Evolutionary conservation across 2,888 invertebrate genomes (phyloP), one percentile per base, ranked within the genome.

Genomic region (Osedax frankpressi): DNA sequence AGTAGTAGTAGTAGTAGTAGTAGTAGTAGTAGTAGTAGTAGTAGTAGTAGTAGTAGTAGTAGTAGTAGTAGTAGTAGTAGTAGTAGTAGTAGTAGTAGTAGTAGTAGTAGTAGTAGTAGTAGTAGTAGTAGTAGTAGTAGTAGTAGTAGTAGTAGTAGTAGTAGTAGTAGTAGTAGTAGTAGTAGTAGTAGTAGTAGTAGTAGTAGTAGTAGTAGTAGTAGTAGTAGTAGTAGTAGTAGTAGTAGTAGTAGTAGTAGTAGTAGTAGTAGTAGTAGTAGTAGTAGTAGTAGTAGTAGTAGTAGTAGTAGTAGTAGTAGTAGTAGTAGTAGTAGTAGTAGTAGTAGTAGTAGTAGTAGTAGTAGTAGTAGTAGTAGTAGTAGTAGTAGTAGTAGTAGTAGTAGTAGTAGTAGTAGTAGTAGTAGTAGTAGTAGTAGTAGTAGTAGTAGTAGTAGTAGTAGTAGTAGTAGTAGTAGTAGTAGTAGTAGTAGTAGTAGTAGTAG

Each of bases 341-440:
- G 24, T 1, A 68, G 24, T 68, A 68, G 24, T 26, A 68, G 24
- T 1, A 68, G 24, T 68, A 68, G 24, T 25, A 26, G 24, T 1
- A 68, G 24, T 68, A 68, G 24, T 1, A 68, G 24, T 1, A 68
- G 24, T 68, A 24, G 24, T 1, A 68, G 24, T 1, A 68, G 25
- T 68, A 68, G 68, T 68, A 24, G 68, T 82, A 68, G 11, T 68
- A 68, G 11, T 68, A 68, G 24, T 1, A 68, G 24, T 68, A 68
- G 24, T 68, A 24, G 24, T 1, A 68, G 24, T 68, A 68, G 24
- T 26, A 68, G 24, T 1, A 68, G 24, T 68, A 68, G 24, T 25
- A 26, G 24, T 1, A 68, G 24, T 68, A 68, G 24, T 1, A 68
- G 24, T 1, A 68, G 24, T 68, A 24, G 24, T 1, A 68, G 24